phyloP scores from a whole-genome alignment of 2,113 vertebrate genomes.

The Thomomys bottae region DNA sequence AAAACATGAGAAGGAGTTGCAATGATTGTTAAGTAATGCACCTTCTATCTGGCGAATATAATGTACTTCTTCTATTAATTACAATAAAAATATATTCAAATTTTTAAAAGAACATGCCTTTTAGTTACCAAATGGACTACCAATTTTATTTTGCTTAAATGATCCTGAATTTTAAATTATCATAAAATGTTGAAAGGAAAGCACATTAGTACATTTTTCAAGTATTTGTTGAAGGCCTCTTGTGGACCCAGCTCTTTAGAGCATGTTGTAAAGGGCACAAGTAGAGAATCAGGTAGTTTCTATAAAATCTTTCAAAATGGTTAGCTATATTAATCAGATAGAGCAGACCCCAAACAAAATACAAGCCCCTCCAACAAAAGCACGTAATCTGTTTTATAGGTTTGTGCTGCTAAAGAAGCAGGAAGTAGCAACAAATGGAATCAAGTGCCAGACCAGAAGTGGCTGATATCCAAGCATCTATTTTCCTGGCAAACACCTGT shows the following conservation, averaged over 20 bases:
- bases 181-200: neutral
- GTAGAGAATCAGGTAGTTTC: neutral
- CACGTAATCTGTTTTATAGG: too few species aligned
- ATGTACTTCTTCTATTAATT: too few species aligned
- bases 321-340: neutral
- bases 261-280: neutral
- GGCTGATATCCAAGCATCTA: neutral
- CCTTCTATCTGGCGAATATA: too few species aligned
- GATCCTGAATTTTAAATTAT: neutral
- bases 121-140: neutral
- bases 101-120: too few species aligned
- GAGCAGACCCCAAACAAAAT: neutral
- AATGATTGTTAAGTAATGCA: too few species aligned
- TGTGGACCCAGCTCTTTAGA: neutral
- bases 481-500: neutral
- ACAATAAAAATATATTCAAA: too few species aligned
- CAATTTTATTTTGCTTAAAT: constrained; percentile 15
- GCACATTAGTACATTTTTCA: neutral
- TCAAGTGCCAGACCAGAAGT: fast-evolving
- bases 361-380: neutral
- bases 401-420: neutral
- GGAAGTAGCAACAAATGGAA: neutral
- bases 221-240: neutral
- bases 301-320: neutral
- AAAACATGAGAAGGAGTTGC: too few species aligned